Percentiles rank a stretch among this genome's conserved stretches.
Conservation (phyloP, 2,113 vertebrate genomes). For the Tinamus guttatus region DNA sequence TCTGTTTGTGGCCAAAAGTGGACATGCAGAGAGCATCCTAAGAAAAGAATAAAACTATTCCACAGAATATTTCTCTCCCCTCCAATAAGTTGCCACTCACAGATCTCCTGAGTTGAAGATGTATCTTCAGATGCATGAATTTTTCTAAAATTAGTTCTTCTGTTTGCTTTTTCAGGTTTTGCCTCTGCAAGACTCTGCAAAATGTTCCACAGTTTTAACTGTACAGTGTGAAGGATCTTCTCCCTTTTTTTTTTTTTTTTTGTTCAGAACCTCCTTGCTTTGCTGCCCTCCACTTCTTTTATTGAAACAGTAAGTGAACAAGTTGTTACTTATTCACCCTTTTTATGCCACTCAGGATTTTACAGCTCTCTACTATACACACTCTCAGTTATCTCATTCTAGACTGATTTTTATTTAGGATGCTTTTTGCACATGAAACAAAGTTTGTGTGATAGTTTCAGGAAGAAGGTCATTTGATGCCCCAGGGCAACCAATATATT, state of each 20-base stretch:
- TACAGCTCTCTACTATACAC: neutral
- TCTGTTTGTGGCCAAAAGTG: neutral
- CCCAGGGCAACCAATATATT: neutral
- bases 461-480: neutral
- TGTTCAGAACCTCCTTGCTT: neutral
- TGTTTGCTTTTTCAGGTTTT: neutral
- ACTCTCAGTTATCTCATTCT: neutral
- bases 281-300: neutral
- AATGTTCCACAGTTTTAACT: neutral
- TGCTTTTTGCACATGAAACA: neutral
- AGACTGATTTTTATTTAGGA: neutral
- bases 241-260: neutral
- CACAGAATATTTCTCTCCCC: neutral
- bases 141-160: neutral
- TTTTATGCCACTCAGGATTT: neutral
- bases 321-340: neutral
- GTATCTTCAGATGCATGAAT: neutral
- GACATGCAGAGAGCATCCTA: neutral
- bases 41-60: neutral
- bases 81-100: neutral
- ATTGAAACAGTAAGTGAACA: neutral
- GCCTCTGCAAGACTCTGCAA: neutral
- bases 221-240: rapidly evolving
- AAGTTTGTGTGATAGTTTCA: neutral
- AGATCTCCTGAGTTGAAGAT: neutral